Evolutionary conservation across 2,113 vertebrate genomes (phyloP), one percentile per base, ranked within the genome.

Genomic region (Engraulis encrasicolus): DNA sequence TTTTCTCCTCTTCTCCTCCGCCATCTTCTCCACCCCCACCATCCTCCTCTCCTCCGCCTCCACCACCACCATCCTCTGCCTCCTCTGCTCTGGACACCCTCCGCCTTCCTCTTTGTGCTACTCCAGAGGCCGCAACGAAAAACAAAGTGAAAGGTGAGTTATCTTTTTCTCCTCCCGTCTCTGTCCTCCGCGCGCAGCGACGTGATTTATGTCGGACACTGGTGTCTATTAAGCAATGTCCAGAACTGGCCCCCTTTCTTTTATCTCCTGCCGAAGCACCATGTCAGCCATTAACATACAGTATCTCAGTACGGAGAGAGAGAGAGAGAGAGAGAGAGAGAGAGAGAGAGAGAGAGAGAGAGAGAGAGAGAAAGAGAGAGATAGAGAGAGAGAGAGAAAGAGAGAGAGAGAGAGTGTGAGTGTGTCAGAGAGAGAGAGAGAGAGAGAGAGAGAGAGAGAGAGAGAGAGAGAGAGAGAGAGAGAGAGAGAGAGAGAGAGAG

Each of bases 101-200:
- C 11, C 79, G 78, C 81, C 79, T 50, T 77, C 81, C 79, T 50
- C 74, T 83, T 58, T 49, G 93, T 89, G 92, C 91, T 93, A 89
- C 90, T n/a, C 91, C 92, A 95, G 95, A 94, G 88, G 92, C 93
- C 83, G 95, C 92, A 89, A 94, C 92, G 84, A 95, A 95, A 95
- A 95, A 85, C 92, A 95, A 95, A 95, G 92, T 86, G 36, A 95
- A 93, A 95, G 95, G 95, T 95, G 93, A 95, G 95, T 95, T 94
- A 92, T 92, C 92, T 92, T 91, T 87, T 92, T 45, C n/a, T n/a
- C 40, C 40, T 45, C 40, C 89, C 84, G 92, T 95, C 81, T 92
- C 93, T n/a, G n/a, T n/a, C n/a, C n/a, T n/a, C n/a, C n/a, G n/a
- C n/a, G n/a, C 91, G 89, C 88, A 83, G 87, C 89, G 86, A 86